A percentile compares a stretch with the other conserved stretches of the same genome.
Evolutionary conservation across 2,888 invertebrate species (phyloP).

Genomic region (Blastobasis lacticolella): DNA sequence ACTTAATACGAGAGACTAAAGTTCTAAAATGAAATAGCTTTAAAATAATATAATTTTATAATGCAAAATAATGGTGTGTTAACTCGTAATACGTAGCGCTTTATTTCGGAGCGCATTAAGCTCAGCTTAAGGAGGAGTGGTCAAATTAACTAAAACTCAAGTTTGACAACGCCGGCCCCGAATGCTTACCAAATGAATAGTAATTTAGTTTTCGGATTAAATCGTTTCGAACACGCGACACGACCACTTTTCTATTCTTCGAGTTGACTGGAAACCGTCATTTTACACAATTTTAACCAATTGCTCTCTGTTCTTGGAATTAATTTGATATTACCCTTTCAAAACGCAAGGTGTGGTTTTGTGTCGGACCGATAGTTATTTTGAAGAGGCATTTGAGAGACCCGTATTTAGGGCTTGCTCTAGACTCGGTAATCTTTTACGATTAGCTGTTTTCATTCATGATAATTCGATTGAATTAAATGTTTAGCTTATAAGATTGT

Average conservation of each 20-base stretch:
- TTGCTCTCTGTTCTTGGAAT: slow-evolving; percentile 70
- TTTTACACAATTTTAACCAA: slow-evolving; percentile 74
- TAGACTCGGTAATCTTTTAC: slow-evolving; percentile 55
- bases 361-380: slow-evolving; percentile 59
- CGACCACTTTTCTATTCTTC: slow-evolving; percentile 71
- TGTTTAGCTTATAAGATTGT: slow-evolving; percentile 19
- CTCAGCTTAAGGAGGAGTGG: slow-evolving; percentile 26
- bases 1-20: not conserved
- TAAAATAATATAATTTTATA: too few relatives aligned
- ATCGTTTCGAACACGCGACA: slow-evolving; percentile 73
- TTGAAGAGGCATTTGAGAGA: slow-evolving; percentile 59
- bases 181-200: slow-evolving; percentile 71
- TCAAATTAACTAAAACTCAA: slow-evolving; percentile 50
- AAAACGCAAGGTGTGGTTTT: slow-evolving; percentile 72
- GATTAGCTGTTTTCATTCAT: slow-evolving; percentile 46
- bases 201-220: slow-evolving; percentile 71
- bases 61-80: too few relatives aligned
- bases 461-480: slow-evolving; percentile 37
- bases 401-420: slow-evolving; percentile 57
- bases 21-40: too few relatives aligned
- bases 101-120: slow-evolving; percentile 3
- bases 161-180: slow-evolving; percentile 63
- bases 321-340: slow-evolving; percentile 73
- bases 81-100: too few relatives aligned
- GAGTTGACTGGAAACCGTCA: slow-evolving; percentile 64